A percentile compares a stretch with the other conserved stretches of the same genome.
phyloP scores from a whole-genome alignment of 2,888 invertebrate genomes.

The Cerceris rybyensis region DNA sequence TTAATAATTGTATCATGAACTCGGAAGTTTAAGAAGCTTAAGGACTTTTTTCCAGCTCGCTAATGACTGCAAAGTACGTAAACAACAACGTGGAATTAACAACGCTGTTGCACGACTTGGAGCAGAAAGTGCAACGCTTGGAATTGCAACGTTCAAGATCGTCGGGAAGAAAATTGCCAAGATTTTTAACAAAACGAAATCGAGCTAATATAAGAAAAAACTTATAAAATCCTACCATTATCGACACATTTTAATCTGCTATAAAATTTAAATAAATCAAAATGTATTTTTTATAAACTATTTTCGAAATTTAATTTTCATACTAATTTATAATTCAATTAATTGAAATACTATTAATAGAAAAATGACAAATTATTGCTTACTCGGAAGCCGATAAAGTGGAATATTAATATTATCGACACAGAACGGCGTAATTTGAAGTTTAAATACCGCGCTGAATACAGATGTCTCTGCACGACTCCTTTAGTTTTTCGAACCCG shows the following conservation, averaged over 20 bases:
- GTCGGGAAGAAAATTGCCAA: slow-evolving; percentile 6
- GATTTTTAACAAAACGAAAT: slow-evolving; percentile 14
- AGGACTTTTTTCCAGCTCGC: slow-evolving; percentile 19
- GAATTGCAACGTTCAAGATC: slow-evolving; percentile 10
- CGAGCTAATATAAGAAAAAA: slow-evolving; percentile 27
- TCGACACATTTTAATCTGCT: neutral
- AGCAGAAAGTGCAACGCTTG: slow-evolving; percentile 52
- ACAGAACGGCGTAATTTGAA: neutral
- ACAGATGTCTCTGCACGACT: slow-evolving; percentile 44
- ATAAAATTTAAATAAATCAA: neutral
- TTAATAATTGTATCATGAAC: slow-evolving; percentile 26
- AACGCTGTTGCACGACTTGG: slow-evolving; percentile 39
- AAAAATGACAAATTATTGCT: too few relatives aligned
- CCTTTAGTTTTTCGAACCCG: slow-evolving; percentile 13
- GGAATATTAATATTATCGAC: slow-evolving; percentile 8
- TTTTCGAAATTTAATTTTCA: neutral
- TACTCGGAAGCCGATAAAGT: slow-evolving; percentile 16
- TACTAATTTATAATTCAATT: neutral
- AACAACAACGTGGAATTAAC: slow-evolving; percentile 28
- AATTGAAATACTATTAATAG: too few relatives aligned
- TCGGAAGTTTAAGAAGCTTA: slow-evolving; percentile 9
- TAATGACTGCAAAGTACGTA: slow-evolving; percentile 11
- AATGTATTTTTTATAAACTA: neutral
- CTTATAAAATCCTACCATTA: slow-evolving; percentile 13
- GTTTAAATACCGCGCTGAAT: neutral